A percentile compares a stretch with the other conserved stretches of the same genome.
Evolutionary conservation across 2,797 vertebrate genomes (phyloP).

Genomic region (Otus scops): DNA sequence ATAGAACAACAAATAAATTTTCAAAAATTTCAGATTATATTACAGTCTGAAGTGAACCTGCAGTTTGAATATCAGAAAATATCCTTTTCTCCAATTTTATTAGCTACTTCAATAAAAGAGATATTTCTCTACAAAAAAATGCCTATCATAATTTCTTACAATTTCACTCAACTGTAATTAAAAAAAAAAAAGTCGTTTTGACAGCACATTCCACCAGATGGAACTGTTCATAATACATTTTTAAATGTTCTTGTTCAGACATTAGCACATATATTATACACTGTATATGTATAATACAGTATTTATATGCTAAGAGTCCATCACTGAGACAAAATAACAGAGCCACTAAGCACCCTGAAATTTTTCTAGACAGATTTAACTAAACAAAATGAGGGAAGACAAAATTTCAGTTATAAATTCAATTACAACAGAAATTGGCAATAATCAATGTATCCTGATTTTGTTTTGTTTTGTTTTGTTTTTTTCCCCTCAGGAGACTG

Average conservation of each 20-base stretch:
- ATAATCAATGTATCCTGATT: background rate
- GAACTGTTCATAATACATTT: constrained; percentile 40
- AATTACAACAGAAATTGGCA: background rate
- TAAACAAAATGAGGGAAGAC: background rate
- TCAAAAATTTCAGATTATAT: background rate
- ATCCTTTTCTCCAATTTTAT: background rate
- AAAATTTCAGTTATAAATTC: background rate
- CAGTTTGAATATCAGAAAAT: background rate
- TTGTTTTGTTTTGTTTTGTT: background rate
- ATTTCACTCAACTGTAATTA: background rate
- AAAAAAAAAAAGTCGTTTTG: background rate
- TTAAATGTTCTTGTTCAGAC: constrained; percentile 9
- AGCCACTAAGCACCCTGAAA: background rate
- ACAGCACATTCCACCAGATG: constrained; percentile 39
- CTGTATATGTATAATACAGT: background rate
- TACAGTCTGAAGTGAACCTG: background rate
- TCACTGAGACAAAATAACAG: background rate
- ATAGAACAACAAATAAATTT: background rate
- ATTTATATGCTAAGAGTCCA: background rate
- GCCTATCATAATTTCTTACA: background rate
- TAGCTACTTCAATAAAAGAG: background rate
- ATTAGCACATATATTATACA: background rate
- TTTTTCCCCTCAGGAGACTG: background rate
- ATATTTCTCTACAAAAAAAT: background rate
- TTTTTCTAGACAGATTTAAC: background rate